phyloP scores from a whole-genome alignment of 35 echinoderm and acorn worm genomes.

The Heliocidaris erythrogramma region DNA sequence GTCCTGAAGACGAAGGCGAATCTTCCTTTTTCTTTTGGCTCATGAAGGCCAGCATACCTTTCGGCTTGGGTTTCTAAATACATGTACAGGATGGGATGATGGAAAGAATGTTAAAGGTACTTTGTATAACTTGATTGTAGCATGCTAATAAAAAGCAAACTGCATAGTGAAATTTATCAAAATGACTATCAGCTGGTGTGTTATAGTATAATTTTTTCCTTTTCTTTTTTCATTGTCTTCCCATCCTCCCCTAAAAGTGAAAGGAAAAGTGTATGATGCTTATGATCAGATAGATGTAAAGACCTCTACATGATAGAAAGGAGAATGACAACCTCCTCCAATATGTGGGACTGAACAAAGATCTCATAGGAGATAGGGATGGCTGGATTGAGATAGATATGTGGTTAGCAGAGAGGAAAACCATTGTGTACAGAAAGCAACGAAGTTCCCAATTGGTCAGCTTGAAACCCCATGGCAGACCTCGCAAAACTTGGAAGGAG shows the following conservation, averaged over 20 bases:
- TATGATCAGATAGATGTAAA: neutral
- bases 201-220: neutral
- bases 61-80: conserved; percentile 31
- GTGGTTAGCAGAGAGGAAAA: conserved; percentile 24
- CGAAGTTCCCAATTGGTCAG: neutral
- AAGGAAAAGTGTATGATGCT: neutral
- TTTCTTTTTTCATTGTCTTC: neutral
- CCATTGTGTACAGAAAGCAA: neutral
- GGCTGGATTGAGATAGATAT: neutral
- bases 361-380: neutral
- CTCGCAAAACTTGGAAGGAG: neutral
- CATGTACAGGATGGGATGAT: neutral
- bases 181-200: neutral
- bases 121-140: too few species aligned
- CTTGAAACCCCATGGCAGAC: neutral
- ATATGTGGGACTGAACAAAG: neutral
- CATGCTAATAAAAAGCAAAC: neutral
- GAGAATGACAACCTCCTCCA: neutral
- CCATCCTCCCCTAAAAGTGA: neutral
- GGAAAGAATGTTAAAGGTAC: neutral
- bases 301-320: conserved; percentile 18
- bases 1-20: neutral
- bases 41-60: conserved; percentile 41
- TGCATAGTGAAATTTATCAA: neutral
- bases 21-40: conserved; percentile 14